Percentiles rank a stretch among this genome's conserved stretches.
phyloP scores from a whole-genome alignment of 2,888 invertebrate species.

The Agrypnus murinus region DNA sequence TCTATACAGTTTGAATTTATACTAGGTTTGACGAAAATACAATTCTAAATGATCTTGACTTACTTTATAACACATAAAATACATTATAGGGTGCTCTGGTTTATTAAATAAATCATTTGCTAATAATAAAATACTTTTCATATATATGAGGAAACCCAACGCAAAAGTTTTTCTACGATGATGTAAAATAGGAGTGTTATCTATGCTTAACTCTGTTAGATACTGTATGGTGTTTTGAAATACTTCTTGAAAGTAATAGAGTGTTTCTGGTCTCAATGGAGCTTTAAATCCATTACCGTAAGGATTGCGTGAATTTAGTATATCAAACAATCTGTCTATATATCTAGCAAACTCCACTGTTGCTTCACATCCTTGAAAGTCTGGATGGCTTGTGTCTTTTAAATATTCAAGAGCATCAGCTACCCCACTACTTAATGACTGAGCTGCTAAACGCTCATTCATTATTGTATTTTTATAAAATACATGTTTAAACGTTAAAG shows the following conservation, averaged over 20 bases:
- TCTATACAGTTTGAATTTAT: constrained; percentile 53
- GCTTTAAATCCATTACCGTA: constrained; percentile 49
- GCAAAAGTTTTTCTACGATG: constrained; percentile 55
- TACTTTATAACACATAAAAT: constrained; percentile 51
- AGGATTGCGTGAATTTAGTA: constrained; percentile 45
- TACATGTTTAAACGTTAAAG: constrained; percentile 3
- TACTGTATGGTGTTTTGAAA: constrained; percentile 39
- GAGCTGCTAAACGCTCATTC: constrained; percentile 33
- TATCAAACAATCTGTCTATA: constrained; percentile 43
- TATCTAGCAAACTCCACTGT: constrained; percentile 38
- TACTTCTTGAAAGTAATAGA: constrained; percentile 45
- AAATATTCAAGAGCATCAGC: constrained; percentile 30
- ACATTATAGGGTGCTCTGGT: constrained; percentile 35
- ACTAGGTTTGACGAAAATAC: constrained; percentile 55
- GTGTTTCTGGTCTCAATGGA: constrained; percentile 51
- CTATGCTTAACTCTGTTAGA: constrained; percentile 48
- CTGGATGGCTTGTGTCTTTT: not conserved
- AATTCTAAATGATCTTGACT: constrained; percentile 56
- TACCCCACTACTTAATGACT: constrained; percentile 28
- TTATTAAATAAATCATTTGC: constrained; percentile 46
- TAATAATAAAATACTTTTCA: constrained; percentile 45
- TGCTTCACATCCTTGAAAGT: constrained; percentile 33
- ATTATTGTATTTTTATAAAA: constrained; percentile 36
- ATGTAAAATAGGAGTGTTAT: constrained; percentile 39
- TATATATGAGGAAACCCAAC: constrained; percentile 51